Conservation (phyloP, 2,113 vertebrate species). For the Cricetomys ansorgei region DNA sequence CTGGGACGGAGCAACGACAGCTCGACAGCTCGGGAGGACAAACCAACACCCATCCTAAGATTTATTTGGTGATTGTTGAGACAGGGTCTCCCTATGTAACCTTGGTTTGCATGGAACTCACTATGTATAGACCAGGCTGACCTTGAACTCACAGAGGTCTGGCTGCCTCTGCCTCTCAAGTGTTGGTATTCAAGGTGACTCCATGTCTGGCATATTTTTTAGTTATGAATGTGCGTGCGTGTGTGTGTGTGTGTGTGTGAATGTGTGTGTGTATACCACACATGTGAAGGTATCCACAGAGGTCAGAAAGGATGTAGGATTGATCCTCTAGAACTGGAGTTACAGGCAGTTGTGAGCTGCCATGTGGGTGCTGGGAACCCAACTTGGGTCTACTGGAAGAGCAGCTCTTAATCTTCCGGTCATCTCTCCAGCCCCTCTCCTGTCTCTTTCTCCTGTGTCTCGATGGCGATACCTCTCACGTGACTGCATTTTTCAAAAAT, state of each 20-base stretch:
- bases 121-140: background rate
- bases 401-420: background rate
- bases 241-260: background rate
- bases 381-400: background rate
- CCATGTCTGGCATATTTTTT: background rate
- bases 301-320: background rate
- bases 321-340: background rate
- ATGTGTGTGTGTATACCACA: background rate
- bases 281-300: background rate
- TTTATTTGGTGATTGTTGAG: background rate
- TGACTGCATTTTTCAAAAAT: background rate
- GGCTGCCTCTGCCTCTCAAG: background rate
- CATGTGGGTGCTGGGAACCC: background rate
- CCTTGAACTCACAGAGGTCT: background rate
- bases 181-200: background rate
- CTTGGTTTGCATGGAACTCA: background rate
- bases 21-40: too few relatives aligned
- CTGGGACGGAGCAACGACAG: too few relatives aligned
- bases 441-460: background rate
- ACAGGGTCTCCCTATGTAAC: background rate
- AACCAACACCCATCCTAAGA: too few relatives aligned
- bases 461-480: background rate
- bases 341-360: background rate
- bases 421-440: background rate
- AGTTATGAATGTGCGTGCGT: too few relatives aligned